A percentile compares a stretch with the other conserved stretches of the same genome.
Conservation (phyloP, 2,113 vertebrate species). For the Hirundichthys speculiger region DNA sequence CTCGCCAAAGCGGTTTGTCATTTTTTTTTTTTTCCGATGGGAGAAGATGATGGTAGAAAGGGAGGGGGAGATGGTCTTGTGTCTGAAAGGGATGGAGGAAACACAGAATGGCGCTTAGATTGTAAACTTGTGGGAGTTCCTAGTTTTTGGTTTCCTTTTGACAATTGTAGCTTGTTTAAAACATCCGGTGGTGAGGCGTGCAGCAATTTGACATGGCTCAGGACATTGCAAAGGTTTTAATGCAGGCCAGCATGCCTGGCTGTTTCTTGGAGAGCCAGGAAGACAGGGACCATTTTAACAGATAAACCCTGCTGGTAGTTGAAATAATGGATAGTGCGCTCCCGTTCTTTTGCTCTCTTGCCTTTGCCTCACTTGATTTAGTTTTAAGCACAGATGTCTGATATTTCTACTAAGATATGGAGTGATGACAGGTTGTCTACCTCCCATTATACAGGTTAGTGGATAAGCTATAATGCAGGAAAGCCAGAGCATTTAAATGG, state of each 20-base stretch:
- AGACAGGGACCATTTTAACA: constrained; percentile 52
- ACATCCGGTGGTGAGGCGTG: constrained; percentile 46
- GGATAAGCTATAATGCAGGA: constrained; percentile 54
- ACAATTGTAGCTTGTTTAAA: constrained; percentile 37
- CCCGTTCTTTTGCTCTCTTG: not conserved
- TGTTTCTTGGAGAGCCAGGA: constrained; percentile 25
- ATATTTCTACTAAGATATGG: constrained; percentile 27
- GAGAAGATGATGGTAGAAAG: not conserved
- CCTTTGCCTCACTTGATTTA: constrained; percentile 43
- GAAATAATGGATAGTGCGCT: constrained; percentile 44
- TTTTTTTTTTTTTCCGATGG: constrained; percentile 57
- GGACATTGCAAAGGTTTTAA: constrained; percentile 33
- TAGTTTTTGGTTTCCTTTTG: constrained; percentile 45
- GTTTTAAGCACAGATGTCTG: constrained; percentile 27
- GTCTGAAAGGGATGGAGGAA: constrained; percentile 27
- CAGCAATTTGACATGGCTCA: constrained; percentile 51
- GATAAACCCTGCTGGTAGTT: constrained; percentile 29
- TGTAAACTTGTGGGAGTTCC: constrained; percentile 39
- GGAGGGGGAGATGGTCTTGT: constrained; percentile 28
- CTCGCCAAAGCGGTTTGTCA: constrained; percentile 44
- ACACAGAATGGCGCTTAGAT: constrained; percentile 29
- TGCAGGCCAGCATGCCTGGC: constrained; percentile 11
- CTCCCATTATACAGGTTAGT: constrained; percentile 36
- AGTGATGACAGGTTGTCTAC: constrained; percentile 40
- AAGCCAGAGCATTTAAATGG: constrained; percentile 37